Base-by-base conservation (phyloP, 1,140 invertebrate species). In the Hesperophylax magnus region DNA sequence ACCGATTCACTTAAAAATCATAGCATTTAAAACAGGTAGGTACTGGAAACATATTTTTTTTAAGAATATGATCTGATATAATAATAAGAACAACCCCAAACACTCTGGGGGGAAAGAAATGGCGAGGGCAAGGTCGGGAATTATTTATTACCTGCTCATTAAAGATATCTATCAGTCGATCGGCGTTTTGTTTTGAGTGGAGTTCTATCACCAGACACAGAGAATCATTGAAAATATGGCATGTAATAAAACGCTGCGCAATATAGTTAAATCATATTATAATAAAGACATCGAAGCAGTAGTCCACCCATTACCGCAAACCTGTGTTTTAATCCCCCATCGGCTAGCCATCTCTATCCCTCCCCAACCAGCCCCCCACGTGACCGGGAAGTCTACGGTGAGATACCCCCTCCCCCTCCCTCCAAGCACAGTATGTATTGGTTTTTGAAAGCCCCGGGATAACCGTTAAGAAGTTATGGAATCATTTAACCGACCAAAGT, bases 391-490 rank as follows among this genome's bases (percentile, higher is more conserved):
- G 71, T 47, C 75, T 60, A 60, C 60, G 56, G n/a, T 17, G 9
- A 11, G 39, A 47, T 14, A 14, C 24, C 54, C 20, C 8, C 5
- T 8, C 54, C 1, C 60, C 61, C 22, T 4, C 56, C 20, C 27
- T 24, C 20, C 27, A 7, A 6, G 18, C 18, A 34, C n/a, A 24
- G 52, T 22, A 65, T 63, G 81, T 82, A 82, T 82, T 79, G 77
- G 69, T 72, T 82, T 82, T 82, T 82, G 81, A 82, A 82, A 82
- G 81, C 81, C 77, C 67, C 71, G 7, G 77, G 77, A 82, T 79
- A 78, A 82, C 77, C 71, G 77, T 69, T 82, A 82, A 82, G 81
- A 77, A 82, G 81, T 82, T 82, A 82, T 82, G 77, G 77, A 82
- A 82, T 82, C 77, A 82, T 79, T 79, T 76, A 61, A 69, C 63